Evolutionary conservation across 30 jellyfish, hydroid and myxozoan genomes (phyloP).

Genomic region (Aurelia sp.): DNA sequence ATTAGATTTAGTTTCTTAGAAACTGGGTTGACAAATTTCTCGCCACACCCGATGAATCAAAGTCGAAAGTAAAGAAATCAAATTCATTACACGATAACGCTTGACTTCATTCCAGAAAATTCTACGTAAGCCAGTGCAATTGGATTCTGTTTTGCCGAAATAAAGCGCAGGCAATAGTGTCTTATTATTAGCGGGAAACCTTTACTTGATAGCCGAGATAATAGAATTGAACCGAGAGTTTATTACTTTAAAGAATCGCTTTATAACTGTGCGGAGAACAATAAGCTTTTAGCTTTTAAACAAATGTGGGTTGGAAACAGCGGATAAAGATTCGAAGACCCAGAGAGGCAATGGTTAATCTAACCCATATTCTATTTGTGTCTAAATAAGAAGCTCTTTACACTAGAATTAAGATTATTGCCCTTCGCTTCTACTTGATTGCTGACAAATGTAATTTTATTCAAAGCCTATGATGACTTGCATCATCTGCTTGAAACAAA

Average conservation of each 20-base stretch:
- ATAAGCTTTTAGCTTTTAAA: background rate
- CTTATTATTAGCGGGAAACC: conserved; percentile 14
- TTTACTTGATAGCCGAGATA: background rate
- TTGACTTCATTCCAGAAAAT: no score
- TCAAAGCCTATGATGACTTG: no score
- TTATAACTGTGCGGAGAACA: background rate
- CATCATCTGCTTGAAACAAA: no score
- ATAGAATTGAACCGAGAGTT: conserved; percentile 11
- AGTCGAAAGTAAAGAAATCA: no score
- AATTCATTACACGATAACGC: no score
- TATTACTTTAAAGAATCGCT: conserved; percentile 7
- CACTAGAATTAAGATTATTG: no score
- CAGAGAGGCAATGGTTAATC: conserved; percentile 1
- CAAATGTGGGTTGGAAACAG: conserved; percentile 5
- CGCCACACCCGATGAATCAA: no score
- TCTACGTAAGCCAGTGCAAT: background rate
- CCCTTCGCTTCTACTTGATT: no score
- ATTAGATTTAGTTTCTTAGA: no score
- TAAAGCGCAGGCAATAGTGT: conserved; percentile 1
- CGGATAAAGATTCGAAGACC: conserved; percentile 3
- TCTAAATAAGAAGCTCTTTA: background rate
- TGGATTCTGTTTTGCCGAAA: conserved; percentile 2
- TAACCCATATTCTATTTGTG: conserved; percentile 4
- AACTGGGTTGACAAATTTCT: no score
- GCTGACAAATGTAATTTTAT: no score